Conservation (phyloP, 1,140 invertebrate genomes). For the Drosophila navojoa region DNA sequence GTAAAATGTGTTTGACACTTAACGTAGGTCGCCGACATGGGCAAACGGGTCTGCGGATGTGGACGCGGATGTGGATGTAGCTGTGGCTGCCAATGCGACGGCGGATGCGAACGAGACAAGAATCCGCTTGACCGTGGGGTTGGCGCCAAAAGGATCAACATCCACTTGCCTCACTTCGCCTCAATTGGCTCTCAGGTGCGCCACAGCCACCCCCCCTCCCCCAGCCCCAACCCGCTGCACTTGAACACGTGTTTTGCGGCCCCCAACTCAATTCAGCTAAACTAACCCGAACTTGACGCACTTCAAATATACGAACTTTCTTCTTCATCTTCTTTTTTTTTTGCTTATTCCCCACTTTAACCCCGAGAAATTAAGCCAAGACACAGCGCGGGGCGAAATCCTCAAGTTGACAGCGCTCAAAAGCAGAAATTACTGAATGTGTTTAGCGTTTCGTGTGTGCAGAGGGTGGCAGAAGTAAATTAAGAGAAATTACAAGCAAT, state of each 20-base stretch:
- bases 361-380: conserved; percentile 4
- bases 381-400: neutral
- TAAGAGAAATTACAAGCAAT: too few species aligned
- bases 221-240: conserved; percentile 16
- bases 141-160: neutral
- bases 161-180: neutral
- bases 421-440: too few species aligned
- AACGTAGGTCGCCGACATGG: conserved; percentile 66
- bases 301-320: neutral
- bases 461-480: too few species aligned
- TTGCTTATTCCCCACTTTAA: neutral
- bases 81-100: too few species aligned
- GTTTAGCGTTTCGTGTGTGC: too few species aligned
- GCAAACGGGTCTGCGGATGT: neutral
- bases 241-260: conserved; percentile 40
- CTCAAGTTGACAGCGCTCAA: too few species aligned
- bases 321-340: neutral
- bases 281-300: conserved; percentile 11
- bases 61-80: neutral
- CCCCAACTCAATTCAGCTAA: conserved; percentile 1
- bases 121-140: conserved; percentile 32
- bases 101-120: conserved; percentile 24
- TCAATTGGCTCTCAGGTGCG: conserved; percentile 4
- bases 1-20: conserved; percentile 79
- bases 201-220: too few species aligned